A percentile compares a stretch with the other conserved stretches of the same genome.
Evolutionary conservation across 1,140 invertebrate species (phyloP).

Genomic region (Pseudomyrmex cubaensis): DNA sequence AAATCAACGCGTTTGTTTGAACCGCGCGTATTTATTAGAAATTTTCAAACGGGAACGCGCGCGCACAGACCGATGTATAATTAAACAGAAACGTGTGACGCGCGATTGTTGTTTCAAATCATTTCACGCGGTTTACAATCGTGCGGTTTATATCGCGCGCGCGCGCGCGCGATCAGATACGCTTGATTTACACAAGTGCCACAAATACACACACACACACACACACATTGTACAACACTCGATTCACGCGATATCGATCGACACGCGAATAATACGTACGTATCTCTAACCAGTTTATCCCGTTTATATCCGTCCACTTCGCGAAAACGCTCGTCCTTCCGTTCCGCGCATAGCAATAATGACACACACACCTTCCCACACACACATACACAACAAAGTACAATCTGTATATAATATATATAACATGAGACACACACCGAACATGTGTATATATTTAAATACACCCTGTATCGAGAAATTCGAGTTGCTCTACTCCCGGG

Average conservation of each 20-base stretch:
- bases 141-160: background rate
- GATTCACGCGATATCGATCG: conserved; percentile 18
- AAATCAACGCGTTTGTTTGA: too few species aligned
- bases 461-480: conserved; percentile 21
- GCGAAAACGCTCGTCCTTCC: conserved; percentile 28
- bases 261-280: conserved; percentile 7
- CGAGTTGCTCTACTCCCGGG: conserved; percentile 21
- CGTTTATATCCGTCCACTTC: conserved; percentile 40
- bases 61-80: background rate
- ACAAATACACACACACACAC: background rate
- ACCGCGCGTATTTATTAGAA: too few species aligned
- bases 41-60: too few species aligned
- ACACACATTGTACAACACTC: background rate
- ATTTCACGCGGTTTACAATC: background rate
- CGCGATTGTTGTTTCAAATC: background rate
- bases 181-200: conserved; percentile 18
- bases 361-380: conserved; percentile 27
- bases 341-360: conserved; percentile 41
- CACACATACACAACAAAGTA: conserved; percentile 41
- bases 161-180: background rate
- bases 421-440: background rate
- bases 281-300: conserved; percentile 8
- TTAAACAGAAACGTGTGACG: background rate
- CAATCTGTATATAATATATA: conserved; percentile 69
- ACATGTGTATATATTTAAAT: background rate